phyloP scores from a whole-genome alignment of 2,888 invertebrate genomes.

The Platerodrilus igneus region DNA sequence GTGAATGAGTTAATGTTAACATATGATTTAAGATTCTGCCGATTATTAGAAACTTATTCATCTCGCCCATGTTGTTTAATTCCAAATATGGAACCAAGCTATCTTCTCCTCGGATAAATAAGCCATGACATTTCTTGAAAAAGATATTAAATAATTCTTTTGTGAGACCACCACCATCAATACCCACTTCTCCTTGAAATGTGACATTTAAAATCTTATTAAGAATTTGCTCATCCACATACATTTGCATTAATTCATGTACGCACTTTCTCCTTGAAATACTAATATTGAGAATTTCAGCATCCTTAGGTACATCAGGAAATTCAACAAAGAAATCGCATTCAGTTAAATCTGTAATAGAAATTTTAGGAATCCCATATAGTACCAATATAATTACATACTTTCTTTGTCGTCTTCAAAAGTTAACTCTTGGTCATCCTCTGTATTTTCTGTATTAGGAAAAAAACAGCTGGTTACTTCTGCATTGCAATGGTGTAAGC shows the following conservation, averaged over 20 bases:
- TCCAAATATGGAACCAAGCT: slow-evolving; percentile 6
- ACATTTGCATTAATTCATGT: slow-evolving; percentile 5
- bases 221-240: slow-evolving; percentile 1
- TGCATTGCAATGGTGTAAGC: too few relatives aligned
- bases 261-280: slow-evolving; percentile 1
- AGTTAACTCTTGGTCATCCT: too few relatives aligned
- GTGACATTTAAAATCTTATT: slow-evolving; percentile 4
- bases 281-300: background rate
- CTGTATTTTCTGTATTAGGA: too few relatives aligned
- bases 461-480: too few relatives aligned
- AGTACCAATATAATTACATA: too few relatives aligned
- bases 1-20: slow-evolving; percentile 4
- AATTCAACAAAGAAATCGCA: too few relatives aligned
- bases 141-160: slow-evolving; percentile 13
- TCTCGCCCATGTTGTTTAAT: slow-evolving; percentile 7
- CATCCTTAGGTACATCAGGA: background rate
- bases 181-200: slow-evolving; percentile 8
- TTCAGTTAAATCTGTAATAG: too few relatives aligned
- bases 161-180: slow-evolving; percentile 11
- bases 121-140: slow-evolving; percentile 3
- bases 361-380: too few relatives aligned
- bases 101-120: slow-evolving; percentile 11
- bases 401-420: too few relatives aligned
- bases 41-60: slow-evolving; percentile 3
- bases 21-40: slow-evolving; percentile 12